Percentiles rank a stretch among this genome's conserved stretches.
phyloP scores from a whole-genome alignment of 2,113 vertebrate species.

The Tringa solitaria region DNA sequence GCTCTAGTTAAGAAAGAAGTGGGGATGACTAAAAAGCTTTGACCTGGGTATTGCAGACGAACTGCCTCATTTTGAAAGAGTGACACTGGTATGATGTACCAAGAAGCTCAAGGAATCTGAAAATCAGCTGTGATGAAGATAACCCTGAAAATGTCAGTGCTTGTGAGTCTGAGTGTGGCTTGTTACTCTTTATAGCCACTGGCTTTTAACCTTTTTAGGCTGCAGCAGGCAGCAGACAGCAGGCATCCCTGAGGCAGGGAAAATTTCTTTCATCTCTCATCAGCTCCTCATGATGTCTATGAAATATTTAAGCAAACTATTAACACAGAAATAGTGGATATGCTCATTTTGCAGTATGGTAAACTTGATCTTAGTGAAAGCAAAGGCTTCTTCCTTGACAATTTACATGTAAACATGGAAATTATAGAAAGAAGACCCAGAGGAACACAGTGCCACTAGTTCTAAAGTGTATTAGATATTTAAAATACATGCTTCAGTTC shows the following conservation, averaged over 20 bases:
- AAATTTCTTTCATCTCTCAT: neutral
- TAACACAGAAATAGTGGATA: neutral
- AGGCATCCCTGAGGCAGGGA: neutral
- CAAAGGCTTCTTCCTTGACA: neutral
- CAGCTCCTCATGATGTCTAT: neutral
- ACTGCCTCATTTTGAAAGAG: neutral
- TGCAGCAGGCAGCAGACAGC: neutral
- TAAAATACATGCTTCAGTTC: neutral
- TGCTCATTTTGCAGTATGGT: neutral
- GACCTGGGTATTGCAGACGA: neutral
- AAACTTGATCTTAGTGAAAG: neutral
- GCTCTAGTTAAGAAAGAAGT: neutral
- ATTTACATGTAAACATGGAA: neutral
- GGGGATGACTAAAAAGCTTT: neutral
- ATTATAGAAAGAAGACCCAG: neutral
- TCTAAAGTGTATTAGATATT: neutral
- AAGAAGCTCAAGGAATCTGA: neutral
- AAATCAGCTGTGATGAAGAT: neutral
- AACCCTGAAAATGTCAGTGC: neutral
- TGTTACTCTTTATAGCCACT: neutral
- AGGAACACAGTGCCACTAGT: neutral
- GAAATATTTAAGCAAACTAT: neutral
- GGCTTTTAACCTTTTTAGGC: neutral
- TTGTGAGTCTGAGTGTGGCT: neutral
- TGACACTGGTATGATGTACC: neutral